Evolutionary conservation across 2,113 vertebrate genomes (phyloP), one percentile per base, ranked within the genome.

Genomic region (Otolemur garnettii): DNA sequence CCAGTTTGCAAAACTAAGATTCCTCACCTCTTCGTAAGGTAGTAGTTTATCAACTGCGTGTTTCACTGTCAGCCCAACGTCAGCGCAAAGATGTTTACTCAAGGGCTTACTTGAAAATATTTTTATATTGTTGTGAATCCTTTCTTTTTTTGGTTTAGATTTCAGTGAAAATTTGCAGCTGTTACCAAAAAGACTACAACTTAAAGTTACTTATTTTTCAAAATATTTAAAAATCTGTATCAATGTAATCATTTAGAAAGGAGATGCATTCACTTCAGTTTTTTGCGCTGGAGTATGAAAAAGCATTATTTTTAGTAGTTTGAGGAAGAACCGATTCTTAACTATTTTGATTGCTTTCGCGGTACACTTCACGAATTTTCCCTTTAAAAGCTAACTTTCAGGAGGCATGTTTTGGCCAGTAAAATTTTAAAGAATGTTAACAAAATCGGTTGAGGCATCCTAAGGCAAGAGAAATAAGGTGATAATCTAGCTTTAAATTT

Each of bases 401-500:
- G 50, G 13, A 2, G 7, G 21, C 80, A 3, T 53, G 42, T 91
- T 83, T 90, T 75, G 21, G 5, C n/a, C 30, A 28, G 57, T n/a
- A 78, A 28, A 62, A 22, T 77, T 83, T 87, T 87, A 45, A 87
- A 69, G 38, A 90, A 71, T 38, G 7, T 64, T 90, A 60, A 57
- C 55, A 57, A 82, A 83, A 38, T 71, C 5, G 15, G 28, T 66
- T 33, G 78, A 66, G 24, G 17, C 12, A 68, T 35, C 12, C 22
- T 9, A 6, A 45, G 17, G 79, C 69, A 88, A 53, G 4, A 77
- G 62, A 83, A 91, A 35, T 82, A 90, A 64, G 77, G 17, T 42
- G 17, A 53, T n/a, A 60, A 33, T 74, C 10, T 86, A 64, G 59
- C 81, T 86, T 81, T 68, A 59, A 82, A 90, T 87, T 87, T 87